Percentiles rank a stretch among this genome's conserved stretches.
Evolutionary conservation across 2,113 vertebrate species (phyloP).

Genomic region (Rhadina sibilatrix): DNA sequence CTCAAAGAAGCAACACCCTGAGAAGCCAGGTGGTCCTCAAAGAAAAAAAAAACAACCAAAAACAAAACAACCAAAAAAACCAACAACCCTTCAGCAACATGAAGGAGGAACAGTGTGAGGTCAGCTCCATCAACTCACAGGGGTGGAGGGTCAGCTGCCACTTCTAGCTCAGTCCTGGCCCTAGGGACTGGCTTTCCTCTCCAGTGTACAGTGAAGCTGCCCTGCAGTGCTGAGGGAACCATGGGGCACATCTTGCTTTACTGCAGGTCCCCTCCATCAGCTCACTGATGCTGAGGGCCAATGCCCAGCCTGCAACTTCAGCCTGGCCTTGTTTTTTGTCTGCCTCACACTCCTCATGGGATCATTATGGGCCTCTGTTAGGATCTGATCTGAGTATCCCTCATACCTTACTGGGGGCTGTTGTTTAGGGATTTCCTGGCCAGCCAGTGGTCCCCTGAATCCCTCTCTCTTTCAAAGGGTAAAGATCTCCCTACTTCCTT

Average conservation of each 20-base stretch:
- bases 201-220: rapidly evolving
- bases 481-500: background rate
- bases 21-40: background rate
- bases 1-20: background rate
- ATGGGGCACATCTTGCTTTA: background rate
- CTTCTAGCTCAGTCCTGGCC: background rate
- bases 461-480: background rate
- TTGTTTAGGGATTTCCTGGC: background rate
- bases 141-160: background rate
- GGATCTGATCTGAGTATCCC: background rate
- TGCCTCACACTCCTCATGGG: background rate
- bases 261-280: background rate
- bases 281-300: rapidly evolving
- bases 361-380: background rate
- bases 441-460: background rate
- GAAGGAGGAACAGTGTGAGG: background rate
- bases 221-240: background rate
- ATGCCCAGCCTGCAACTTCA: background rate
- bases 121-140: rapidly evolving
- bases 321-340: background rate
- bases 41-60: background rate
- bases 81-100: background rate
- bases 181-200: background rate
- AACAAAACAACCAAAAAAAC: no score
- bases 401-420: background rate